Base-by-base conservation (phyloP, 2,113 vertebrate species). In the Myotis yumanensis region DNA sequence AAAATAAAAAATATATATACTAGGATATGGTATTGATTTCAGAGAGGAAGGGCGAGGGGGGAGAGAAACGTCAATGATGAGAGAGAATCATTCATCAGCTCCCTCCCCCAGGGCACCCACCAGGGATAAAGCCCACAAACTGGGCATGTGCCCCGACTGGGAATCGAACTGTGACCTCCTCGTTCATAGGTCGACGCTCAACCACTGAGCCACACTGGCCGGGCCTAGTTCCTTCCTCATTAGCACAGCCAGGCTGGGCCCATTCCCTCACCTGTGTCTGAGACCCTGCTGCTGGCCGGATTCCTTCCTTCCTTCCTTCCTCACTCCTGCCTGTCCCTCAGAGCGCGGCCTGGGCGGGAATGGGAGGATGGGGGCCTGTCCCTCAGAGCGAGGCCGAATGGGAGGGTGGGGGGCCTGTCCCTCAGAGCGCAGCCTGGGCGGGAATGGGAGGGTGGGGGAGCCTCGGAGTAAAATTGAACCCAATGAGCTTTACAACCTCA, bases 211-310 rank as follows among this genome's bases (percentile, higher is more conserved):
- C 23, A 28, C 59, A 28, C 59, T 3, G 4, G 57, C 59, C 25
- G 25, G 28, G 64, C n/a, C 30, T 28, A 25, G 59, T 28, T 28
- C 59, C 25, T 25, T 32, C 4, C 0, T 12, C 25, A 2, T 30
- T 40, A 3, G 10, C 43, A 1, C 7, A 0, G 20, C 64, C 18
- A 3, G 79, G 32, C 52, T 0, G 48, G 51, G 25, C 79, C 35
- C 22, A 0, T 20, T 15, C 40, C 30, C 48, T 37, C 2, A 0
- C 43, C 10, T 11, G 0, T 25, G 30, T 62, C 69, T 20, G 40
- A 75, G 32, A 46, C 51, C 72, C 7, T 0, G 51, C 9, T 25
- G 18, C 72, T 40, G 66, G 1, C 37, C 37, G 0, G 11, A 11
- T 4, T 30, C 1, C 32, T 40, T 82, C 17, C 48, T 37, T 32